Evolutionary conservation across 2,888 invertebrate genomes (phyloP).

Genomic region (Caenorhabditis panamensis): DNA sequence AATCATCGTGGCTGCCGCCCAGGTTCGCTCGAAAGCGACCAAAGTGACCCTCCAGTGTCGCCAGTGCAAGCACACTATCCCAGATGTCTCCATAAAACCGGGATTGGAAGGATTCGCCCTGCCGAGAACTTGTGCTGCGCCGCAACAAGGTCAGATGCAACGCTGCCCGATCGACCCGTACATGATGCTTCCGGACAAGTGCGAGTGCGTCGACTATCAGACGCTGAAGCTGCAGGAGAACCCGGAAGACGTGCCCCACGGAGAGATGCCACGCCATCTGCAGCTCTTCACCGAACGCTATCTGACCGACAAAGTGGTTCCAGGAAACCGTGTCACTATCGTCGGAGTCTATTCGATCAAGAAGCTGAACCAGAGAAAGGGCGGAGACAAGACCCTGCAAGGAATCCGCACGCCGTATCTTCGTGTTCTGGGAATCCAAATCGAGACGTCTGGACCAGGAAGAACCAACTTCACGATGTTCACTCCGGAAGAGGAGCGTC

Average conservation of each 20-base stretch:
- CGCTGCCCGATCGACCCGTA: slow-evolving; percentile 98
- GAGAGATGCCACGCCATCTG: slow-evolving; percentile 97
- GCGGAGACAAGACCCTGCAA: slow-evolving; percentile 84
- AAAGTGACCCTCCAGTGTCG: slow-evolving; percentile 96
- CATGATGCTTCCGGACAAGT: slow-evolving; percentile 97
- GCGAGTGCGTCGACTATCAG: slow-evolving; percentile 97
- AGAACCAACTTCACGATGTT: slow-evolving; percentile 90
- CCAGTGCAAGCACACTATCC: slow-evolving; percentile 90
- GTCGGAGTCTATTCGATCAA: slow-evolving; percentile 95
- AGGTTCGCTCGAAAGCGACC: slow-evolving; percentile 95
- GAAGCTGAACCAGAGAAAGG: slow-evolving; percentile 86
- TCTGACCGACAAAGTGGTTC: slow-evolving; percentile 93
- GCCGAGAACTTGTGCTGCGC: slow-evolving; percentile 95
- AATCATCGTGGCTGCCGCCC: slow-evolving; percentile 94
- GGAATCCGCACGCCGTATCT: slow-evolving; percentile 93
- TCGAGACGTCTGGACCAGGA: slow-evolving; percentile 95
- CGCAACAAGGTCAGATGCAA: slow-evolving; percentile 90
- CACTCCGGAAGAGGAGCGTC: slow-evolving; percentile 90
- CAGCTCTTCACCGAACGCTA: slow-evolving; percentile 94
- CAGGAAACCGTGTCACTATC: slow-evolving; percentile 93
- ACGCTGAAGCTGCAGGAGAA: slow-evolving; percentile 97
- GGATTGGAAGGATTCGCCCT: slow-evolving; percentile 96
- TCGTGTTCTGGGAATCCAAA: slow-evolving; percentile 95
- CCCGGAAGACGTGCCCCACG: slow-evolving; percentile 99
- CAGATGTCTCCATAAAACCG: slow-evolving; percentile 92